A percentile compares a stretch with the other conserved stretches of the same genome.
These are phyloP conservation scores for Procambarus clarkii DNA, from an alignment of 1,140 invertebrate species.

Conservation along the genomic window DNA sequence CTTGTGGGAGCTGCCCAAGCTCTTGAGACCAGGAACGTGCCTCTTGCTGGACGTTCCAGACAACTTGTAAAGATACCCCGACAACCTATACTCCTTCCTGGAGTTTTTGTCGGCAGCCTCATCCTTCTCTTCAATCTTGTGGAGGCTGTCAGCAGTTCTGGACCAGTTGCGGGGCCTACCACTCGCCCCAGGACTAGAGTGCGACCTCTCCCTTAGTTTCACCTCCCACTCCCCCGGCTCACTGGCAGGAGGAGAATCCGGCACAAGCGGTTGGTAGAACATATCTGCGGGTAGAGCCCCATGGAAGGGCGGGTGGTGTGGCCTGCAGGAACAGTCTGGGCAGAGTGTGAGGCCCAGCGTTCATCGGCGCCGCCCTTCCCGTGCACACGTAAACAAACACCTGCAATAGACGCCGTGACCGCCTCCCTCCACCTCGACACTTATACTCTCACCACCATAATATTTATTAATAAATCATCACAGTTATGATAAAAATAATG, in stretches of 20 bases:
- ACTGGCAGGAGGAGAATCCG: neutral
- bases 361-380: slow-evolving; percentile 41
- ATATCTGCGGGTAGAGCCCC: neutral
- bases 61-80: slow-evolving; percentile 51
- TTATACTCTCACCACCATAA: neutral
- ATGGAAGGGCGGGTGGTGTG: too few relatives aligned
- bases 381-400: slow-evolving; percentile 61
- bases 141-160: slow-evolving; percentile 8
- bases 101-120: slow-evolving; percentile 28
- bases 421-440: neutral
- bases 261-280: slow-evolving; percentile 3
- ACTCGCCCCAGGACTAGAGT: neutral
- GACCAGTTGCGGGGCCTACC: slow-evolving; percentile 24
- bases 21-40: slow-evolving; percentile 23
- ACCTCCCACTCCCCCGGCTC: slow-evolving; percentile 15
- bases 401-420: slow-evolving; percentile 44
- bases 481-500: too few relatives aligned
- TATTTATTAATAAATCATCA: too few relatives aligned
- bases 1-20: slow-evolving; percentile 32
- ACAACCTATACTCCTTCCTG: slow-evolving; percentile 43
- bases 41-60: slow-evolving; percentile 13
- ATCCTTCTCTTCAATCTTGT: slow-evolving; percentile 34
- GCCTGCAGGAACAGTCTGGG: neutral
- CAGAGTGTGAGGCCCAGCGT: too few relatives aligned
- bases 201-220: neutral